Base-by-base conservation (phyloP, 2,888 invertebrate genomes). In the Drosophila macrothrix region DNA sequence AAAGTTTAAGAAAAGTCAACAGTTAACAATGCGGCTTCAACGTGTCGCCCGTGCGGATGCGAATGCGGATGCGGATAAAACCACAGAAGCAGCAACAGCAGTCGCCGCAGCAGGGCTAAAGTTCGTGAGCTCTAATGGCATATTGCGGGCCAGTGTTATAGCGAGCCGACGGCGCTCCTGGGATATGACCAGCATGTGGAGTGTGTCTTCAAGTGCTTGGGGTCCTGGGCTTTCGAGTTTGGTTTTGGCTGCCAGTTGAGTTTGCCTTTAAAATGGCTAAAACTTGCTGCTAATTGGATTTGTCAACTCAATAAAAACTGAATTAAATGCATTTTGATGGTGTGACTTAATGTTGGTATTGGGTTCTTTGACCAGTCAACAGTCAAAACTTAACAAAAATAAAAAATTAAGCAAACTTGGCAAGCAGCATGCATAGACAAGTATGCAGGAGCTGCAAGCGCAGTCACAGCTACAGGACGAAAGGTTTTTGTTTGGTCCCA, bases 1-100 rank as follows among this genome's bases (percentile, higher is more conserved):
- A 87, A 87, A 90, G 90, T 87, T 90, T 89, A 90, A 87, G 90
- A 84, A 82, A 89, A 90, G 90, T 90, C 87, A 87, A 88, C 88
- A 89, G 91, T 88, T 88, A 90, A 88, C 91, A 87, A 87, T 87
- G 86, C 90, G 81, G 81, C 90, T 90, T 90, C 84, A 90, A 90
- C 88, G 88, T 84, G 90, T 89, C 85, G 85, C 85, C 83, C 69
- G 77, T 80, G 77, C 72, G 80, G 80, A 78, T 80, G 56, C 67
- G 63, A 22, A 60, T 67, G 78, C 65, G 74, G 31, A 31, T 76
- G 61, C 76, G 62, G 56, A 61, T 67, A 16, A 62, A 64, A 62
- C 60, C 60, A 78, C 65, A 67, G 63, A 29, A 41, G 55, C 50
- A 60, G 53, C 58, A 39, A 59, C 65, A 62, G 52, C 37, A 60